Evolutionary conservation across 2,888 invertebrate species (phyloP).

Genomic region (Watsonalla cultraria): DNA sequence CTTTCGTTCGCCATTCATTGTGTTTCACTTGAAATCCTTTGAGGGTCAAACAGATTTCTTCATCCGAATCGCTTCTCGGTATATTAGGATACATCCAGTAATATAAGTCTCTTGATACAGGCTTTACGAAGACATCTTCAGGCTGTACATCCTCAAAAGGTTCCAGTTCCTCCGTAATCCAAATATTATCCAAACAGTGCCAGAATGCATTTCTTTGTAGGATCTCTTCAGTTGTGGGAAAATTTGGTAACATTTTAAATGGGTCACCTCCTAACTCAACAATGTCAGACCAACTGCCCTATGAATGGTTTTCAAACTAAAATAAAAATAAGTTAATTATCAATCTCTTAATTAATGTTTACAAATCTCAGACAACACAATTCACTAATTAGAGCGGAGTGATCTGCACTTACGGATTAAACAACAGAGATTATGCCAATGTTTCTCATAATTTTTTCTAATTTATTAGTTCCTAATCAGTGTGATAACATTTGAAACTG

Average conservation of each 20-base stretch:
- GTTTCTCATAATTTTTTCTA: too few relatives aligned
- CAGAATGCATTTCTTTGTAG: conserved; percentile 64
- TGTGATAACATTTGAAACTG: too few relatives aligned
- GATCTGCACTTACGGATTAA: too few relatives aligned
- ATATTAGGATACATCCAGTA: conserved; percentile 65
- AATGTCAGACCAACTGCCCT: background rate
- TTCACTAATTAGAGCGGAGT: too few relatives aligned
- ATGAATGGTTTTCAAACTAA: background rate
- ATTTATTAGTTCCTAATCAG: too few relatives aligned
- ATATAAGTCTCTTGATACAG: conserved; percentile 60
- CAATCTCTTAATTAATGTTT: background rate
- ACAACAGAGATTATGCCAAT: too few relatives aligned
- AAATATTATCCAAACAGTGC: conserved; percentile 58
- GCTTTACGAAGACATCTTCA: conserved; percentile 55
- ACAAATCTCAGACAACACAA: background rate
- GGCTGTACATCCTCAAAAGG: conserved; percentile 65
- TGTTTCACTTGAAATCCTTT: conserved; percentile 59
- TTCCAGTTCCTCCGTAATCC: conserved; percentile 65
- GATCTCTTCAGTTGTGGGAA: conserved; percentile 66
- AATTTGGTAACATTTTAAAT: conserved; percentile 56
- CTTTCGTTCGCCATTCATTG: conserved; percentile 58
- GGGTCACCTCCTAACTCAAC: background rate
- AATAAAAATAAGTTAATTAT: background rate
- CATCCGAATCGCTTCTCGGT: conserved; percentile 69
- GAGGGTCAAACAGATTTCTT: conserved; percentile 57